phyloP scores from a whole-genome alignment of 2,797 vertebrate species.

The Thripadectes ignobilis region DNA sequence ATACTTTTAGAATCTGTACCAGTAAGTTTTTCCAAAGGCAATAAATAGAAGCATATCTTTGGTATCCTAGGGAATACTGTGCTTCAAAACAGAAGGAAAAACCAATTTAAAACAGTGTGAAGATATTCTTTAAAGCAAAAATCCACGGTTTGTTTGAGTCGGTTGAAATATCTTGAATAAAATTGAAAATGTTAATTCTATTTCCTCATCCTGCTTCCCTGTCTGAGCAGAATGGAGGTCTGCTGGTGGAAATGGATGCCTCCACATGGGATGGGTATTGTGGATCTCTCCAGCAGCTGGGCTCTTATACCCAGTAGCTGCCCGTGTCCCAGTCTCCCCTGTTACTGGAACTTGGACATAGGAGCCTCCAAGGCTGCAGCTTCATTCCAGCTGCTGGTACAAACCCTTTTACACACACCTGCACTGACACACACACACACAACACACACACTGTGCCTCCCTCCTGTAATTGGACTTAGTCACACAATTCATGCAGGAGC shows the following conservation, averaged over 20 bases:
- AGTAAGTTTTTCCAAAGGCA: slow-evolving; percentile 10
- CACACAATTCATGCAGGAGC: too few relatives aligned
- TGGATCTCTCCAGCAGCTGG: not conserved
- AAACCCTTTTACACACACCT: not conserved
- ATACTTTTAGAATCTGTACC: not conserved
- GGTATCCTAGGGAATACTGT: not conserved
- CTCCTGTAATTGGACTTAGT: not conserved
- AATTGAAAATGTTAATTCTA: not conserved
- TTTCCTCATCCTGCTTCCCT: not conserved
- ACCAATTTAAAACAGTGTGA: not conserved
- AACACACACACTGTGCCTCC: not conserved
- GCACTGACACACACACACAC: not conserved
- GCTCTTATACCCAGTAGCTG: not conserved
- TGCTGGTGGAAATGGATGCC: not conserved
- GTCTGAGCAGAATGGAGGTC: not conserved
- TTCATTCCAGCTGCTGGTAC: not conserved
- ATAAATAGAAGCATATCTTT: slow-evolving; percentile 29
- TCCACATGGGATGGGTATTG: too few relatives aligned
- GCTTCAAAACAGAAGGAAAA: slow-evolving; percentile 22
- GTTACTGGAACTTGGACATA: not conserved
- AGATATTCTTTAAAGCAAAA: not conserved
- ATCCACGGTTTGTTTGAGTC: not conserved
- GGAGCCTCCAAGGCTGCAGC: not conserved
- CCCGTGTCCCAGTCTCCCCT: not conserved
- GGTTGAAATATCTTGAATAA: not conserved